Base-by-base conservation (phyloP, 1,140 invertebrate species). In the Pseudoatta argentina region DNA sequence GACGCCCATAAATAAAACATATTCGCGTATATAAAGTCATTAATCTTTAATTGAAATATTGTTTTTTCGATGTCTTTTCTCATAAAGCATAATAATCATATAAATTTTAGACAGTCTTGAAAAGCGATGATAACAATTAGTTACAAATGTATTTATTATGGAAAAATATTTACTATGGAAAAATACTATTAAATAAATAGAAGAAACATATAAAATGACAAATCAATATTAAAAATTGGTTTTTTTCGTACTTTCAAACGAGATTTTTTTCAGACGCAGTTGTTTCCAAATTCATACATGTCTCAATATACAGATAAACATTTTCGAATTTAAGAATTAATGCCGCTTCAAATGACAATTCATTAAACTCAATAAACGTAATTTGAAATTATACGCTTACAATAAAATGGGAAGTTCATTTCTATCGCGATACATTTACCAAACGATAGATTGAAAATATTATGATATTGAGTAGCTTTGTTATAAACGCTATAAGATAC, bases 1-100 rank as follows among this genome's bases (percentile, higher is more conserved):
- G 7, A 12, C 39, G 24, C 21, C 24, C 24, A 75, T 83, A 83
- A 83, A 83, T 83, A 83, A 83, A 75, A 57, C 67, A 8, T 67
- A 14, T 59, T 63, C 18, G 69, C 8, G 18, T 51, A 18, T 51
- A 24, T 39, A 21, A 30, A 61, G 27, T 55, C 69, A 75, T 83
- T 75, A 83, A 75, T 81, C 21, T 34, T 71, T 81, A 71, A 57
- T 34, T 48, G 55, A 63, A 83, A 75, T 72, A 51, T 51, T 83
- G n/a, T 16, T 51, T 73, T 73, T 73, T 75, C 44, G 16, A 44
- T 34, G 51, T 6, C 16, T 57, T 55, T 39, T 51, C 39, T 48
- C n/a, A 34, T 73, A 72, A 83, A 61, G 21, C 24, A 24, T 21
- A 48, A 61, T 48, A 44, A 44, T 44, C 39, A 2, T 44, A 10